phyloP scores from a whole-genome alignment of 2,888 invertebrate species.

The Cantharis flavilabris region DNA sequence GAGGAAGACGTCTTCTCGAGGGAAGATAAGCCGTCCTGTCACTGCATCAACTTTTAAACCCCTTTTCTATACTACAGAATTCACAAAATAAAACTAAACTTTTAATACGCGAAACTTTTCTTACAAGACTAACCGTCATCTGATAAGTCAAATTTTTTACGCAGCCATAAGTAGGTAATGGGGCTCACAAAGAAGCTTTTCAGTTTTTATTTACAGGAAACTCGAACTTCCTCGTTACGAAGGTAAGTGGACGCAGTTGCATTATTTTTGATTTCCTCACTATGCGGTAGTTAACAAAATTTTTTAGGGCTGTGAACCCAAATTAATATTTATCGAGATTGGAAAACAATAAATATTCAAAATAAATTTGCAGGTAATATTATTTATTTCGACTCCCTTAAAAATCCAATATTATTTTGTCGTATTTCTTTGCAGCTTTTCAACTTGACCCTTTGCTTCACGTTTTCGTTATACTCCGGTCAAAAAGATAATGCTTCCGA shows the following conservation, averaged over 20 bases:
- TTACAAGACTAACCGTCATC: background rate
- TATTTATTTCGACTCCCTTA: no score
- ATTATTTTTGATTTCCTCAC: no score
- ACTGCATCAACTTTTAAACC: constrained; percentile 29
- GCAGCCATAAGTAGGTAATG: background rate
- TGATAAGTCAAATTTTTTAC: background rate
- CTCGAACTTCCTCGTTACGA: background rate
- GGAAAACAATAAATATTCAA: no score
- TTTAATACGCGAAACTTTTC: background rate
- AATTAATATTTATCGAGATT: no score
- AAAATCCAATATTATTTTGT: no score
- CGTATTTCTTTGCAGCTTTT: no score
- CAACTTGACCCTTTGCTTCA: no score
- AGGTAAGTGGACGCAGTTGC: background rate
- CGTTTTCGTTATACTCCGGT: no score
- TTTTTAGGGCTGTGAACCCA: no score
- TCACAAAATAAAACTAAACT: constrained; percentile 18
- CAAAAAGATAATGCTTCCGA: no score
- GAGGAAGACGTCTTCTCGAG: constrained; percentile 42
- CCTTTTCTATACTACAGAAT: constrained; percentile 21
- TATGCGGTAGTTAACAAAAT: no score
- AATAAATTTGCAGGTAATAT: no score
- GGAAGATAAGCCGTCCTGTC: constrained; percentile 33
- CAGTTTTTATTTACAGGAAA: background rate
- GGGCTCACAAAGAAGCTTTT: background rate